Evolutionary conservation across 2,797 vertebrate genomes (phyloP), one percentile per base, ranked within the genome.

Genomic region (Melopsittacus undulatus): DNA sequence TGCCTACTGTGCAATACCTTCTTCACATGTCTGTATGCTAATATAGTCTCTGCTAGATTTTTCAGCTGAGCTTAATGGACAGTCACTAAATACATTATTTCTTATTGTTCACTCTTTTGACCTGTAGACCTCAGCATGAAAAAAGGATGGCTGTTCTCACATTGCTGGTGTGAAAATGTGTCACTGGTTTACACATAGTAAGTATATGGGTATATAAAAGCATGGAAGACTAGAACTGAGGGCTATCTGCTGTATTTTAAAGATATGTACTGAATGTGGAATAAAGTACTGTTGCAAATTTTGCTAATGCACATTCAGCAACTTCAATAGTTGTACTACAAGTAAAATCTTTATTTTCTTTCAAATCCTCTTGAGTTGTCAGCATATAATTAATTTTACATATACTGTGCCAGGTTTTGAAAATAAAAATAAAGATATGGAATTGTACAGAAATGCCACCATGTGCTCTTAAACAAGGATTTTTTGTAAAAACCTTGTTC

Each of bases 401-500:
- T n/a, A 67, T 22, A 49, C 3, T 16, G 5, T 66, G 2, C 4
- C 4, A 27, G 8, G 11, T 62, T 67, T 79, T 51, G 13, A 78
- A 88, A 77, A 2, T 16, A 36, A 61, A 81, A 59, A 11, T 38
- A 54, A 61, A 62, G 1, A 1, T 38, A 61, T 10, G 8, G 15
- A 38, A 13, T 17, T 42, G 5, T 15, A 63, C 4, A 49, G 62
- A 87, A 64, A 36, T 43, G 11, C 1, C n/a, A n/a, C 17, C 5
- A 56, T 0, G 1, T 5, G 5, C 4, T 73, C 77, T 89, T 66
- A 61, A 56, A 49, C 2, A 52, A 83, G 5, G 3, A 1, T 0
- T 68, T 2, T n/a, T n/a, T n/a, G n/a, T n/a, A n/a, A n/a, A n/a
- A n/a, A n/a, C n/a, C n/a, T n/a, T n/a, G n/a, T n/a, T n/a, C n/a